These are phyloP conservation scores for Dolomedes plantarius DNA, from an alignment of 2,888 invertebrate genomes.

Conservation along the genomic window DNA sequence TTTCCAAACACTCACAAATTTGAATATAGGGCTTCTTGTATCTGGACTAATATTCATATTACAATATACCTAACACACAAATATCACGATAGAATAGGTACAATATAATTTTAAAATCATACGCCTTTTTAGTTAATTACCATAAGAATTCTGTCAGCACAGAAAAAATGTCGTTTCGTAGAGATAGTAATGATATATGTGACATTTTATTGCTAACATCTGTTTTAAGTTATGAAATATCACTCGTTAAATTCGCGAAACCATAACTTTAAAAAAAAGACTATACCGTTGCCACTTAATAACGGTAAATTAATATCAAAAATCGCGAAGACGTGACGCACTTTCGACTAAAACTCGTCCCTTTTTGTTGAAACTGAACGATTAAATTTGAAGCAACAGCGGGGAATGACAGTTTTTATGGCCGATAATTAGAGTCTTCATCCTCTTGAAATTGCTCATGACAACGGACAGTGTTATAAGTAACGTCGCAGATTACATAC, in stretches of 20 bases:
- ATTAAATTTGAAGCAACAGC: conserved; percentile 12
- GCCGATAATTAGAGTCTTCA: conserved; percentile 3
- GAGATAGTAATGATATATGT: too few species aligned
- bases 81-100: too few species aligned
- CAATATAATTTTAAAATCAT: too few species aligned
- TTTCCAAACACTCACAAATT: too few species aligned
- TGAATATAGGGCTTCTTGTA: too few species aligned
- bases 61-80: too few species aligned
- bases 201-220: too few species aligned
- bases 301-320: background rate
- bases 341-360: background rate
- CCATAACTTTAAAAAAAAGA: background rate
- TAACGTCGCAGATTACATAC: conserved; percentile 14
- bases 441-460: background rate
- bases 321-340: background rate
- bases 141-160: too few species aligned
- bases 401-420: conserved; percentile 17
- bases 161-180: too few species aligned
- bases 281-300: background rate
- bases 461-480: background rate
- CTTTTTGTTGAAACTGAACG: background rate
- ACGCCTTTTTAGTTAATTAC: too few species aligned
- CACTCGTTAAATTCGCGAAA: background rate
- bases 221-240: too few species aligned
- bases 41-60: too few species aligned